A percentile compares a stretch with the other conserved stretches of the same genome.
Conservation (phyloP, 2,888 invertebrate genomes). For the Brachypalpus laphriformis region DNA sequence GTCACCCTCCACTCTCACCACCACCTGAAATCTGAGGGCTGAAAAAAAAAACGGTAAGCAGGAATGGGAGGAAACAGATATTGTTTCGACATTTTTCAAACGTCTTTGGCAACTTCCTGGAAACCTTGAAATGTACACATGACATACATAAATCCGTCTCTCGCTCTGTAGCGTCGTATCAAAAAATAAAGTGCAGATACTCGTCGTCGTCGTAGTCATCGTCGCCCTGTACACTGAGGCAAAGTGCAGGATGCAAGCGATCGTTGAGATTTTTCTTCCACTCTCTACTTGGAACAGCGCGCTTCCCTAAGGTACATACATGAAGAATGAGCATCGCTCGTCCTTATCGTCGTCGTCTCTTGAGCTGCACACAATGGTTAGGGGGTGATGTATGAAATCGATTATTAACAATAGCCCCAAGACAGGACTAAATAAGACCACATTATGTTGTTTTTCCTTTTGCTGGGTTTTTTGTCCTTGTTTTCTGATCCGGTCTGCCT, state of each 20-base stretch:
- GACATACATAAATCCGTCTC: conserved; percentile 37
- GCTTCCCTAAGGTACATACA: not conserved
- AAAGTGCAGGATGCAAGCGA: conserved; percentile 43
- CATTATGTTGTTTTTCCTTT: not conserved
- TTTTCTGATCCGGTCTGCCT: not conserved
- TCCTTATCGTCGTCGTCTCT: too few relatives aligned
- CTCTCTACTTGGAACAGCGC: not conserved
- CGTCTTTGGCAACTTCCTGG: conserved; percentile 38
- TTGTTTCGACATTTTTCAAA: conserved; percentile 20
- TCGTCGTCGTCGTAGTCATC: not conserved
- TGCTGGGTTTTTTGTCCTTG: not conserved
- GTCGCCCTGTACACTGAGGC: not conserved
- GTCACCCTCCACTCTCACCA: too few relatives aligned
- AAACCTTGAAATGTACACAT: conserved; percentile 61
- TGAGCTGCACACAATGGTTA: conserved; percentile 20
- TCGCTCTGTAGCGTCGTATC: not conserved
- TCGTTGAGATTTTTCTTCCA: conserved; percentile 34
- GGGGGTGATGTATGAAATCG: conserved; percentile 35
- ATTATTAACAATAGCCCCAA: conserved; percentile 57
- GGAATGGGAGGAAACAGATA: conserved; percentile 11
- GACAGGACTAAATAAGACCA: conserved; percentile 31
- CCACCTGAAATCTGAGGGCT: too few relatives aligned
- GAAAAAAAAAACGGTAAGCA: not conserved
- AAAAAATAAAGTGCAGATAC: conserved; percentile 40
- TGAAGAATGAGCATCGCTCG: not conserved